Conservation (phyloP, 2,113 vertebrate species). For the Porphyrio hochstetteri region DNA sequence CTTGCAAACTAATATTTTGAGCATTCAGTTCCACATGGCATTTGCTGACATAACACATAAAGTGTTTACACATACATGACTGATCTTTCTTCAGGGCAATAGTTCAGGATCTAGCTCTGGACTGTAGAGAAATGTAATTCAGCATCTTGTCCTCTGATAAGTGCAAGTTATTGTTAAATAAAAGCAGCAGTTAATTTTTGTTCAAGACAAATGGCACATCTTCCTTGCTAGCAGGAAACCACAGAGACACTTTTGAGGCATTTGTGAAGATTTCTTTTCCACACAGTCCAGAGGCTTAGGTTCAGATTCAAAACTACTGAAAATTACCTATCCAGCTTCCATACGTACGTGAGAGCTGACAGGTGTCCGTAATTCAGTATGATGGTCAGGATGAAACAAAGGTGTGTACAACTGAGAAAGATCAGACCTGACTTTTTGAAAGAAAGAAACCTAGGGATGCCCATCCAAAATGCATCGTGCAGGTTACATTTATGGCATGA, state of each 20-base stretch:
- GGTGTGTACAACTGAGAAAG: background rate
- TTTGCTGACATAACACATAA: background rate
- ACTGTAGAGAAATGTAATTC: background rate
- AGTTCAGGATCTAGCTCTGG: background rate
- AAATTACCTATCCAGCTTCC: background rate
- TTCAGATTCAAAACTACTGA: background rate
- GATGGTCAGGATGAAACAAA: background rate
- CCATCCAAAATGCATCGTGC: background rate
- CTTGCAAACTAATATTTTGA: background rate
- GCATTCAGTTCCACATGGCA: background rate
- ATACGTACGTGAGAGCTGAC: background rate
- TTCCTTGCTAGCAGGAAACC: background rate
- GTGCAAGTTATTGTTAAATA: background rate
- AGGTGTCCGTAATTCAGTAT: background rate
- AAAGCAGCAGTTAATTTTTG: background rate
- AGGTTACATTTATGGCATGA: background rate
- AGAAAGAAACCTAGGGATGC: background rate
- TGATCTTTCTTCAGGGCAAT: background rate
- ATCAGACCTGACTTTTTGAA: background rate
- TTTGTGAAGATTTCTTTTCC: background rate
- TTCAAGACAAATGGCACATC: background rate
- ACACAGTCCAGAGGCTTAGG: background rate
- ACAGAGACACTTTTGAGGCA: background rate
- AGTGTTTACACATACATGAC: background rate
- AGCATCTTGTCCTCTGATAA: background rate